Evolutionary conservation across 35 echinoderm and acorn worm species (phyloP), one percentile per base, ranked within the genome.

Genomic region (Heliocidaris erythrogramma): DNA sequence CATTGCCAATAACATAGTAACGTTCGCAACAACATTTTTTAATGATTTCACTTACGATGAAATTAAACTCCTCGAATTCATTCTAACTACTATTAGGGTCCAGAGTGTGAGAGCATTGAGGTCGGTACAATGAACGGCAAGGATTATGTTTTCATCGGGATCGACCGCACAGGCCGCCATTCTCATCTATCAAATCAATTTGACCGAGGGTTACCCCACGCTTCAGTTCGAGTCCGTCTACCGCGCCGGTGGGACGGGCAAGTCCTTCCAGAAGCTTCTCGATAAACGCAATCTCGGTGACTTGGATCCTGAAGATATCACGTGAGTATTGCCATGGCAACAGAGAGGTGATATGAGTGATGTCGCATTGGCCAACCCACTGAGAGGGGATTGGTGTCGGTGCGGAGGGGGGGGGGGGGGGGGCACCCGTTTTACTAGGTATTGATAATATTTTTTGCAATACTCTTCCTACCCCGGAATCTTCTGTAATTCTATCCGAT

Each of bases 251-350:
- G 94, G 94, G 7, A 93, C 42, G 17, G 71, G 86, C 30, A 95
- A 98, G 3, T 96, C 96, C 0, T 98, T 95, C 93, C 59, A 91
- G 29, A 59, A 96, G 85, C 97, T 98, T 30, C 93, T 96, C 1
- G 31, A 96, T 48, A 21, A 86, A 6, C 13, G 93, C 29, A 95
- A 96, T 86, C 59, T 98, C 16, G 97, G 97, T 5, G 94, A 98
- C 59, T 78, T 96, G 7, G 96, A 95, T 59, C 97, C 97, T 5
- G 97, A 98, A 93, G 97, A 98, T 94, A 17, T 98, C 16, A 95
- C 78, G 97, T 98, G 96, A 94, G 94, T 16, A 89, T 42, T 32
- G 14, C 29, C 5, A 48, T 30, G 12, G 12, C 5, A n/a, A 87
- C 11, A 14, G 9, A 2, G 32, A 9, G 12, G 12, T 13, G 10